Base-by-base conservation (phyloP, 2,797 vertebrate species). In the Erpetoichthys calabaricus region DNA sequence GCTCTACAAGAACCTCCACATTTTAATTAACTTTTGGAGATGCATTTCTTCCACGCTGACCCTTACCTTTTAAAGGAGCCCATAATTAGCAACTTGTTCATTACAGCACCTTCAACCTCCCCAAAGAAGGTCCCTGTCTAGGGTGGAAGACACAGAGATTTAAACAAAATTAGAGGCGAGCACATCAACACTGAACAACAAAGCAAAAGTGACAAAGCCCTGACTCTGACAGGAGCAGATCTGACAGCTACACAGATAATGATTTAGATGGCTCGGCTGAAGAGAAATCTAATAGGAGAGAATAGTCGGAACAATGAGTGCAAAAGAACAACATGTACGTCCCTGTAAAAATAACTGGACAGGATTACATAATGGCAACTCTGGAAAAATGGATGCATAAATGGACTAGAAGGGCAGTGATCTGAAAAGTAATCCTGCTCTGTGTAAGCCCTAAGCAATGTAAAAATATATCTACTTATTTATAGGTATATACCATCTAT, bases 91-190 rank as follows among this genome's bases (percentile, higher is more conserved):
- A 98, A 82, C 74, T 94, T 97, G 79, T 82, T 91, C 94, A 98
- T 98, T 67, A 98, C 94, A 8, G 94, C 91, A 58, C 94, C 91
- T 72, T 98, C 94, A 55, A 89, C 82, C 68, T 96, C 91, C 51
- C 94, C 94, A 70, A 98, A 96, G 70, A 98, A 98, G 62, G 86
- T 87, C 62, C 92, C 94, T 8, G 94, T 97, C 94, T 97, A 76
- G 8, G 9, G 57, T 3, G 64, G 57, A 61, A 67, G 76, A 75
- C 49, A 64, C 45, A 70, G 46, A 64, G 51, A 68, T 56, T 45
- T 54, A 51, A 67, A 42, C 53, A 58, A 57, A 70, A 70, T 46
- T 2, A 0, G 6, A 50, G 60, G 57, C 44, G 63, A 65, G 50
- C 45, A 51, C 54, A 51, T 49, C 8, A 61, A 8, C 62, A 44